phyloP scores from a whole-genome alignment of 2,113 vertebrate species.

The Pseudopipra pipra region DNA sequence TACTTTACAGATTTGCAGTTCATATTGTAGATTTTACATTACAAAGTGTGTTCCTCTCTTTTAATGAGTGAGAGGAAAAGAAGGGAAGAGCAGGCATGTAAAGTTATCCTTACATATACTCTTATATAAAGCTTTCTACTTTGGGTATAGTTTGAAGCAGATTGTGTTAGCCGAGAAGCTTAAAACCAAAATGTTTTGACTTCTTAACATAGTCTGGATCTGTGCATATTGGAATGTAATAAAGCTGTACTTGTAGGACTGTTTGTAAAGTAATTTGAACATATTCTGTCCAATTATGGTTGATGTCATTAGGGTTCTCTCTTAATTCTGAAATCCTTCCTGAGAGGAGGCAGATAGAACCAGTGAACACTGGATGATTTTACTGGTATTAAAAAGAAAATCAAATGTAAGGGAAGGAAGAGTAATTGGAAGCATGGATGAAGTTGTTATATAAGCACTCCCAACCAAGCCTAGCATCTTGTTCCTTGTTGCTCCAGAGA shows the following conservation, averaged over 20 bases:
- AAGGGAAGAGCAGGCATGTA: not conserved
- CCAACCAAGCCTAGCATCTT: not conserved
- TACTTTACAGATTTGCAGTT: not conserved
- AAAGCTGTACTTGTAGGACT: not conserved
- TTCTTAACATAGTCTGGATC: not conserved
- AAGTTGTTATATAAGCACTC: not conserved
- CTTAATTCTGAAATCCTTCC: not conserved
- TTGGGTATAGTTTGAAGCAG: not conserved
- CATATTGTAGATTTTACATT: not conserved
- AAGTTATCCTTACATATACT: not conserved
- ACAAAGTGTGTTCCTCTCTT: not conserved
- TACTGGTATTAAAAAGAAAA: not conserved
- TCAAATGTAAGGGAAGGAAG: not conserved
- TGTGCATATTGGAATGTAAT: not conserved
- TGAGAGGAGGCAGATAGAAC: not conserved
- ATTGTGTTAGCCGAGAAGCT: not conserved
- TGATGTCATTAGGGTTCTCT: not conserved
- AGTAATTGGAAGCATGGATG: not conserved
- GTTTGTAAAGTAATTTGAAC: not conserved
- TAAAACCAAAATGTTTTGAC: not conserved
- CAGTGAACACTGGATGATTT: not conserved
- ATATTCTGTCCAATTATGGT: not conserved
- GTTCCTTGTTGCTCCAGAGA: not conserved
- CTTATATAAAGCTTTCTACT: not conserved
- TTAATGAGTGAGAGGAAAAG: not conserved